Conservation (phyloP, 2,888 invertebrate genomes). For the Nebria salina region DNA sequence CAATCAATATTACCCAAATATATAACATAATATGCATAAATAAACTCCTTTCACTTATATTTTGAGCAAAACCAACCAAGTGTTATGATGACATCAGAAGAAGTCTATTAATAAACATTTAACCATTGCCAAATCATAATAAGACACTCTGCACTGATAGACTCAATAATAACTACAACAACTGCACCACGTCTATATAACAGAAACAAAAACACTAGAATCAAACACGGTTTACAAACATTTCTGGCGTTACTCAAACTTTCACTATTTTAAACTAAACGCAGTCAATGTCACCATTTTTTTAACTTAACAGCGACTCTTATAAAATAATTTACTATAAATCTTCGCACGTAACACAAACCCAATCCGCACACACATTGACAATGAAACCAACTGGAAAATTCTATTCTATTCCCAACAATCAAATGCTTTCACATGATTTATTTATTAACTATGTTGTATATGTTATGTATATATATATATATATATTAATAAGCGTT, state of each 20-base stretch:
- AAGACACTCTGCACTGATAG: too few relatives aligned
- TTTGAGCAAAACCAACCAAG: background rate
- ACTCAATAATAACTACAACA: too few relatives aligned
- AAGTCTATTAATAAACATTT: background rate
- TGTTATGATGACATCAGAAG: background rate
- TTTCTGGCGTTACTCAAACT: background rate
- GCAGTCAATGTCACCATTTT: constrained; percentile 4
- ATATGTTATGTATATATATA: background rate
- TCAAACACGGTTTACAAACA: background rate
- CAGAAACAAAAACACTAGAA: background rate
- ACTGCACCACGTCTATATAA: too few relatives aligned
- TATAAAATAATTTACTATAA: background rate
- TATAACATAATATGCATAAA: background rate
- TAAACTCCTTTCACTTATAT: background rate
- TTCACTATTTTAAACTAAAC: background rate
- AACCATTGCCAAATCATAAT: background rate
- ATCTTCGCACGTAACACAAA: constrained; percentile 16
- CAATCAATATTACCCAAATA: background rate
- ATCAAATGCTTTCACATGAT: background rate
- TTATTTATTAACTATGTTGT: background rate
- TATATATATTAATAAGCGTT: background rate
- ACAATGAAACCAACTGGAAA: constrained; percentile 15
- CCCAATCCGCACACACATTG: constrained; percentile 6
- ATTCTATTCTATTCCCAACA: background rate
- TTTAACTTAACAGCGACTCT: background rate